Evolutionary conservation across 2,888 invertebrate species (phyloP), one percentile per base, ranked within the genome.

Genomic region (Hofmannophila pseudospretella): DNA sequence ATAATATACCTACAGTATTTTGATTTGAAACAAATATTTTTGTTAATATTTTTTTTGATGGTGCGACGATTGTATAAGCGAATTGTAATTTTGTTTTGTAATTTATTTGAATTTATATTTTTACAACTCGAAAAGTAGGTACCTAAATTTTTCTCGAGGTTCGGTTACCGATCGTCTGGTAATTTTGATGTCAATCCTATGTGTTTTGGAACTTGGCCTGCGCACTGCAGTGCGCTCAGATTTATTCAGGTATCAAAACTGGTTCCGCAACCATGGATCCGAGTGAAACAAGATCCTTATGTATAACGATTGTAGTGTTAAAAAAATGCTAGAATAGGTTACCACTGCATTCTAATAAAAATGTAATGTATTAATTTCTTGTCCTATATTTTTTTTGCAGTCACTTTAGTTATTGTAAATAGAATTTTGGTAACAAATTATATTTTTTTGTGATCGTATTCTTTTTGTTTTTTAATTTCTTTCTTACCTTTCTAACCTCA

Each of bases 361-460:
- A 4, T 16, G 16, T 16, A 16, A 16, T 16, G 22, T 13, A 14
- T 14, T 29, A 29, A 13, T 14, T 7, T 28, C 3, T 30, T 34
- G 25, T 41, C 36, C 27, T 41, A 13, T 12, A 9, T 2, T 30
- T 38, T 29, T 54, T 64, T 59, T 63, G 58, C 67, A 68, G 64
- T 67, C 67, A 66, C 47, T 56, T 46, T 59, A 58, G 51, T 65
- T 59, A 67, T 56, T 81, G 82, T 84, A 84, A 72, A 84, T 81
- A 84, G 62, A 58, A 27, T 54, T 67, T 69, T 77, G 63, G 63
- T 73, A 74, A 68, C 67, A 68, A 82, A 81, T 80, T 84, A 84
- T 81, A 82, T 80, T 78, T 75, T 72, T 81, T 82, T 80, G 81
- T 81, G 81, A 78, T 72, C 67, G 60, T 67, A 65, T 53, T n/a